These are phyloP conservation scores for Cheilosia soror DNA, from an alignment of 2,888 invertebrate species.

Conservation along the genomic window DNA sequence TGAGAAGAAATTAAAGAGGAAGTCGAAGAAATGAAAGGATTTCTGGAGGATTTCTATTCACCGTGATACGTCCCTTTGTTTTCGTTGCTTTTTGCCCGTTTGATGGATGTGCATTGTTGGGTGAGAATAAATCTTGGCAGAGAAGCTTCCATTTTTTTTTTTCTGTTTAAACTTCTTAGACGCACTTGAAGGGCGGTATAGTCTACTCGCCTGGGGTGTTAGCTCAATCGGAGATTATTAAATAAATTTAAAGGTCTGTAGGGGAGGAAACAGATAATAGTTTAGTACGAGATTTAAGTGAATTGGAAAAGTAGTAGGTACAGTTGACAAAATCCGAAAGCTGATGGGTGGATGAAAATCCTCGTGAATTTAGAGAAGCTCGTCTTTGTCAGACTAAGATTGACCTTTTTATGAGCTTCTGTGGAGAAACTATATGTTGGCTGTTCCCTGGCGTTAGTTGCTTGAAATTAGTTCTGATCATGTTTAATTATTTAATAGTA, in stretches of 20 bases:
- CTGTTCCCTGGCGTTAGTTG: no score
- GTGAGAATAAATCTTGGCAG: constrained; percentile 37
- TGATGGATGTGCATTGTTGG: constrained; percentile 55
- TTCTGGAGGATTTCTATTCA: constrained; percentile 38
- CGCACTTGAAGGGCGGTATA: constrained; percentile 3
- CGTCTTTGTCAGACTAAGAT: no score
- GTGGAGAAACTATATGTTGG: no score
- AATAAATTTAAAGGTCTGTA: background rate
- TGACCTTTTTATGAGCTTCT: no score
- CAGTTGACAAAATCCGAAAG: no score
- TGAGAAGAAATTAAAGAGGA: constrained; percentile 58
- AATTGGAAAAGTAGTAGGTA: no score
- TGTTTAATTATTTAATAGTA: no score
- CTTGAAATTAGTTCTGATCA: no score
- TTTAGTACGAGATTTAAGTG: no score
- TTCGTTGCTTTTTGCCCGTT: constrained; percentile 21
- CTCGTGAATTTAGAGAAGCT: no score
- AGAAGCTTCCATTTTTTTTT: constrained; percentile 1
- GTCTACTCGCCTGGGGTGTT: constrained; percentile 1
- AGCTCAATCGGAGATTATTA: constrained; percentile 28
- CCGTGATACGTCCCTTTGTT: constrained; percentile 9
- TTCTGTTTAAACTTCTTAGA: constrained; percentile 32
- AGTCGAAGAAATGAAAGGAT: constrained; percentile 49
- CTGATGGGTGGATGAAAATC: no score
- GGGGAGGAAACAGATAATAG: no score